Base-by-base conservation (phyloP, 2,888 invertebrate genomes). In the Phytoseiulus persimilis region DNA sequence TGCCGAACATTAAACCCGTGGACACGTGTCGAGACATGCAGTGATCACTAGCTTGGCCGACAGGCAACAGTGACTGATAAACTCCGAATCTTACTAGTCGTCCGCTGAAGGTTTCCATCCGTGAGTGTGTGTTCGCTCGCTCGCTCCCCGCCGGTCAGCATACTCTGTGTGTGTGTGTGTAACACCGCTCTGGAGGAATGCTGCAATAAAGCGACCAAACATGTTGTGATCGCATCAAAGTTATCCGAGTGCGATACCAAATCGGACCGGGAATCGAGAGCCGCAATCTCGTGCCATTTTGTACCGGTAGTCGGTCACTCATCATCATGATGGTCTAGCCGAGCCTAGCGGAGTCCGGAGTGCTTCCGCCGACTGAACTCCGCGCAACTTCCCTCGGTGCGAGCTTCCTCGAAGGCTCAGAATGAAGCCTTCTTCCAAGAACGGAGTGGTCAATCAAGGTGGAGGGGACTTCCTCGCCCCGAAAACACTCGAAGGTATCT, bases 1-100 rank as follows among this genome's bases (percentile, higher is more conserved):
- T 65, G 65, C 65, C 65, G 65, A 65, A 65, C 65, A 65, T 65
- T 65, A 65, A 65, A 65, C 65, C 65, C 65, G 65, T 65, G 65
- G 65, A 65, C 65, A 65, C 65, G 65, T 65, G 65, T 28, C 65
- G 28, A 65, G 65, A 65, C 65, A 65, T 65, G 65, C 65, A 65
- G 65, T 65, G 65, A 65, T 65, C 65, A 65, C 65, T 65, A 65
- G 65, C 65, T 65, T 65, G 65, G 65, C 65, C 65, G 65, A 65
- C 65, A 23, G 65, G 65, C 65, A 65, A 65, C 65, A 65, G 65
- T 65, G 65, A 65, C 65, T 65, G 65, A 65, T 65, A 65, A 65
- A 65, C 65, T 65, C 65, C 65, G 65, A 65, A 65, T 65, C 65
- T 65, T 65, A 65, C 65, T 65, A 65, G 65, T 65, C 65, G 65